Base-by-base conservation (phyloP, 2,888 invertebrate genomes). In the Heliconius charithonia region DNA sequence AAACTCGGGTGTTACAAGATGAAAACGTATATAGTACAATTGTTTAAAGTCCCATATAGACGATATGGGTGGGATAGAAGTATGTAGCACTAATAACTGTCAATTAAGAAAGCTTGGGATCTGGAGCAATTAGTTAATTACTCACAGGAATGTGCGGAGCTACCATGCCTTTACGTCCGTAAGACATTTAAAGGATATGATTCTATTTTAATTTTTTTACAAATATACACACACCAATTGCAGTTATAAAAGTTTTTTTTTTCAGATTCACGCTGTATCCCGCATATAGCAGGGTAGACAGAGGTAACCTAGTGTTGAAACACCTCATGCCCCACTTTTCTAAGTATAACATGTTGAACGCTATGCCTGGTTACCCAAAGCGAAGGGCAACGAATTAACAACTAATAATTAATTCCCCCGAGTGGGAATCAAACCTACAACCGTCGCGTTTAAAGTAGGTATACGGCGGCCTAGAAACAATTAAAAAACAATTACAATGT, bases 61-160 rank as follows among this genome's bases (percentile, higher is more conserved):
- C 86, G 87, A 86, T 82, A 81, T 83, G 85, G 85, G 86, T 86
- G 86, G 86, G 88, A 86, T 89, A 88, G 88, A 93, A 93, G 92
- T 93, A 91, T 92, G 91, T 92, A 90, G 91, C 90, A 88, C 87
- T 93, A 93, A 94, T 93, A 91, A 93, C 89, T 86, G 89, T 86
- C 92, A 94, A 94, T 94, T 94, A 94, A 93, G 89, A 88, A 91
- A 90, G 89, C 90, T 88, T 90, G 91, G 89, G 92, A 92, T 83
- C 83, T 84, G 80, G 85, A 84, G 83, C 86, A 85, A 85, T 90
- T 87, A 87, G 86, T 89, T 87, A 86, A 89, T 90, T 89, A 86
- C 85, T 85, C 87, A 83, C 51, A 63, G 80, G 83, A 82, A 84
- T 83, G 82, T 81, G 71, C 79, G 65, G 84, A 87, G 87, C 41